Percentiles rank a stretch among this genome's conserved stretches.
Conservation (phyloP, 2,888 invertebrate genomes). For the Heliconius charithonia region DNA sequence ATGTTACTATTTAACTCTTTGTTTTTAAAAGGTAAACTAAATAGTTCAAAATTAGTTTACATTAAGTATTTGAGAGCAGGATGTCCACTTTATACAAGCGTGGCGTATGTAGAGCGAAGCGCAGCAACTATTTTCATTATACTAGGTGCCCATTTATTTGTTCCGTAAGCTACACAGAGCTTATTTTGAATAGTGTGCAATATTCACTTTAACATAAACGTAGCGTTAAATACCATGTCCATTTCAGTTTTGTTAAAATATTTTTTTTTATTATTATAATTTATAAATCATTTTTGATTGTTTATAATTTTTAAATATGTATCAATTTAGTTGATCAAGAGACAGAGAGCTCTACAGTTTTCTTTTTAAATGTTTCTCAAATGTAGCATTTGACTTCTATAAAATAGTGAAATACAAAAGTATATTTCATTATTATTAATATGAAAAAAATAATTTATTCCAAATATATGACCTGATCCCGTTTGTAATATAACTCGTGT, state of each 20-base stretch:
- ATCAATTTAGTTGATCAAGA: no score
- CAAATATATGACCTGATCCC: background rate
- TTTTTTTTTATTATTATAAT: background rate
- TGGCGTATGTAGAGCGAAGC: constrained; percentile 40
- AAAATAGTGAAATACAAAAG: background rate
- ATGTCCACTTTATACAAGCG: constrained; percentile 48
- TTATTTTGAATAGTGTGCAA: constrained; percentile 53
- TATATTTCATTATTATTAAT: background rate
- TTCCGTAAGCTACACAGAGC: constrained; percentile 50
- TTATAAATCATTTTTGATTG: background rate
- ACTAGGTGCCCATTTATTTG: constrained; percentile 56
- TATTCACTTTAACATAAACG: constrained; percentile 39
- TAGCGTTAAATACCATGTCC: constrained; percentile 8
- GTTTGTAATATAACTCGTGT: background rate
- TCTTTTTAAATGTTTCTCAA: background rate
- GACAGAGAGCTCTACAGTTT: no score
- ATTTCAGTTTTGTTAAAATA: background rate
- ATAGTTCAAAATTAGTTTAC: constrained; percentile 38
- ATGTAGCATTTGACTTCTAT: background rate
- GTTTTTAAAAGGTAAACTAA: constrained; percentile 20
- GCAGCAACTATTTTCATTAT: constrained; percentile 64
- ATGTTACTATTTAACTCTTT: background rate
- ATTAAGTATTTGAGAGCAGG: constrained; percentile 44
- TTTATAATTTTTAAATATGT: background rate
- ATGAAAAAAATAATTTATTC: background rate